These are phyloP conservation scores for Synanthedon myopaeformis DNA, from an alignment of 2,888 invertebrate species.

Conservation along the genomic window DNA sequence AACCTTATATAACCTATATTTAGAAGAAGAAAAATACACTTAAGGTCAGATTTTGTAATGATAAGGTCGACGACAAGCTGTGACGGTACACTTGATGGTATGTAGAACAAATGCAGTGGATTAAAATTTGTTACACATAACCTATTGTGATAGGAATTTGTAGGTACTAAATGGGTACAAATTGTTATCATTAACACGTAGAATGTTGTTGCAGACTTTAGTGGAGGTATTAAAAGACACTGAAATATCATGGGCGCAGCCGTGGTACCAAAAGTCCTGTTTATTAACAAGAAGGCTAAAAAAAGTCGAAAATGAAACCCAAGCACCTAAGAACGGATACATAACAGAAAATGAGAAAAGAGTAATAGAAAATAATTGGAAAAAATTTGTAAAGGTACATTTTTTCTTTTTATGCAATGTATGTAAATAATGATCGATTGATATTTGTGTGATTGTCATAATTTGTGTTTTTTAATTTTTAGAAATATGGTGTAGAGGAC, in stretches of 20 bases:
- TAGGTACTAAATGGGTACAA: neutral
- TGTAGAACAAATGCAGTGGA: no score
- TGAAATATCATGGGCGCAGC: constrained; percentile 8
- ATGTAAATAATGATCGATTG: neutral
- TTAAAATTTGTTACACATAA: no score
- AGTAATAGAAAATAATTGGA: constrained; percentile 8
- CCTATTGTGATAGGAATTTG: neutral
- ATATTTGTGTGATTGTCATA: neutral
- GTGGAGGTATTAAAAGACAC: constrained; percentile 1
- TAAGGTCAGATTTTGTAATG: no score
- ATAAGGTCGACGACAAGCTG: no score
- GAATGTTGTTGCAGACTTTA: constrained; percentile 2
- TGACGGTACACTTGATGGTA: no score
- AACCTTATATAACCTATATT: no score
- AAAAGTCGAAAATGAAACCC: neutral
- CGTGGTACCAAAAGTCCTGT: constrained; percentile 9
- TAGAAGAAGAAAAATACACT: no score
- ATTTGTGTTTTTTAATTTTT: neutral
- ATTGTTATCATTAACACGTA: neutral
- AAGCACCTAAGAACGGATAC: constrained; percentile 2
- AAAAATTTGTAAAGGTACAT: constrained; percentile 7
- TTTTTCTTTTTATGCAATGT: neutral
- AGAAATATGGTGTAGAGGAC: constrained; percentile 8
- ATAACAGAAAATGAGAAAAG: constrained; percentile 6
- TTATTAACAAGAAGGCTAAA: constrained; percentile 4